phyloP scores from a whole-genome alignment of 2,888 invertebrate genomes.

The Prosopocoilus inquinatus region DNA sequence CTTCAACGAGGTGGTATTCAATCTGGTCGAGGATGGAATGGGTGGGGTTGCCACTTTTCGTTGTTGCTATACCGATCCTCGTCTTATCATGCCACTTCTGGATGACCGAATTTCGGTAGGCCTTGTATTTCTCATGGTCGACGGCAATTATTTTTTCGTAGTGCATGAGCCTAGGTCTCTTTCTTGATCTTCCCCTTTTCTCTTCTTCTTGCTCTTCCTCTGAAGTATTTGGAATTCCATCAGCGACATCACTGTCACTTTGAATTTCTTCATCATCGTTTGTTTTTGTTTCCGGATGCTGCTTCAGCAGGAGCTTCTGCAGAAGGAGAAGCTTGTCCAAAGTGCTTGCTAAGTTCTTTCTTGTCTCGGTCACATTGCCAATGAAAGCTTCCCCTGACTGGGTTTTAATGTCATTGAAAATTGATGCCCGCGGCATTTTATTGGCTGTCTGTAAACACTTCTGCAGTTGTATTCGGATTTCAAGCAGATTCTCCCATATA shows the following conservation, averaged over 20 bases:
- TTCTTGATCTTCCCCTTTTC: slow-evolving; percentile 26
- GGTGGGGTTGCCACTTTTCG: slow-evolving; percentile 55
- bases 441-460: slow-evolving; percentile 75
- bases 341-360: slow-evolving; percentile 57
- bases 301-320: slow-evolving; percentile 60
- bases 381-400: slow-evolving; percentile 53
- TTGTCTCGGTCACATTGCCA: slow-evolving; percentile 54
- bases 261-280: slow-evolving; percentile 38
- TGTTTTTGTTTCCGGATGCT: slow-evolving; percentile 69
- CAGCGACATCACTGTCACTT: slow-evolving; percentile 12
- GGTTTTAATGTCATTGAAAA: slow-evolving; percentile 51
- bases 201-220: slow-evolving; percentile 33
- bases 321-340: slow-evolving; percentile 64
- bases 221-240: slow-evolving; percentile 31
- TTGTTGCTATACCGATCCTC: slow-evolving; percentile 64
- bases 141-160: slow-evolving; percentile 59
- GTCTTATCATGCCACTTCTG: slow-evolving; percentile 97
- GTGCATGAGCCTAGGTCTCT: slow-evolving; percentile 59
- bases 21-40: slow-evolving; percentile 74
- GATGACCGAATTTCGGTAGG: slow-evolving; percentile 76
- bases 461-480: slow-evolving; percentile 85
- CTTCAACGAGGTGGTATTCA: slow-evolving; percentile 76
- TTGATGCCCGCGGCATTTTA: slow-evolving; percentile 69
- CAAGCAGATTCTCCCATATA: slow-evolving; percentile 83
- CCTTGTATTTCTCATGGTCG: slow-evolving; percentile 60